Conservation (phyloP, 2,888 invertebrate species). For the Auanema freiburgensis region DNA sequence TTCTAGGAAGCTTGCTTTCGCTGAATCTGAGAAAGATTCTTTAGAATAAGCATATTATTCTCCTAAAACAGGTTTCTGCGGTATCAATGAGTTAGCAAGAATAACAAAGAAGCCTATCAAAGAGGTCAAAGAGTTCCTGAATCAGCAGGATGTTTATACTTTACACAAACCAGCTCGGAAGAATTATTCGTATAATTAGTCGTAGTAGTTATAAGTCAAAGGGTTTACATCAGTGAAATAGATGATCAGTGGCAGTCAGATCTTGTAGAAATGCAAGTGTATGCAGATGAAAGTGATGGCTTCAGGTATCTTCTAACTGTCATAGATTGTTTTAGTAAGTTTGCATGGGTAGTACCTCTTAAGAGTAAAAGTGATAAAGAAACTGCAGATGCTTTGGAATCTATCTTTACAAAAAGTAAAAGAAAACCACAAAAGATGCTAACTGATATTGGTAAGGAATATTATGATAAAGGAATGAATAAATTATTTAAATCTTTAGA, state of each 20-base stretch:
- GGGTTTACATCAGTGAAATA: no score
- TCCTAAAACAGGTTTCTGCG: no score
- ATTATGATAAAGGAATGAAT: conserved; percentile 17
- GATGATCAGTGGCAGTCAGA: conserved; percentile 47
- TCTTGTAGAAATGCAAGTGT: conserved; percentile 45
- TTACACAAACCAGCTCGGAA: no score
- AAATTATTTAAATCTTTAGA: conserved; percentile 31
- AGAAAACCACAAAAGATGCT: conserved; percentile 38
- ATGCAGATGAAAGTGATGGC: conserved; percentile 40
- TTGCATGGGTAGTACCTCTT: conserved; percentile 32
- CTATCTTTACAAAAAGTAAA: conserved; percentile 28
- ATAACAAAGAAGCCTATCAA: no score
- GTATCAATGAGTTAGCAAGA: no score
- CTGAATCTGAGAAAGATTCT: conserved; percentile 13
- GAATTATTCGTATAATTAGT: no score
- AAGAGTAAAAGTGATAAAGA: conserved; percentile 43
- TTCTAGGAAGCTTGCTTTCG: conserved; percentile 10
- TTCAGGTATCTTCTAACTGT: conserved; percentile 27
- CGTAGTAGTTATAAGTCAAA: no score
- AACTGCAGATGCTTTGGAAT: conserved; percentile 39
- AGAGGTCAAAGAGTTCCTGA: no score
- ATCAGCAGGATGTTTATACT: no score
- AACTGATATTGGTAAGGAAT: no score
- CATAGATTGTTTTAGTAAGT: conserved; percentile 37
- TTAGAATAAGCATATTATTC: no score